Evolutionary conservation across 2,113 vertebrate genomes (phyloP).

Genomic region (Origma solitaria): DNA sequence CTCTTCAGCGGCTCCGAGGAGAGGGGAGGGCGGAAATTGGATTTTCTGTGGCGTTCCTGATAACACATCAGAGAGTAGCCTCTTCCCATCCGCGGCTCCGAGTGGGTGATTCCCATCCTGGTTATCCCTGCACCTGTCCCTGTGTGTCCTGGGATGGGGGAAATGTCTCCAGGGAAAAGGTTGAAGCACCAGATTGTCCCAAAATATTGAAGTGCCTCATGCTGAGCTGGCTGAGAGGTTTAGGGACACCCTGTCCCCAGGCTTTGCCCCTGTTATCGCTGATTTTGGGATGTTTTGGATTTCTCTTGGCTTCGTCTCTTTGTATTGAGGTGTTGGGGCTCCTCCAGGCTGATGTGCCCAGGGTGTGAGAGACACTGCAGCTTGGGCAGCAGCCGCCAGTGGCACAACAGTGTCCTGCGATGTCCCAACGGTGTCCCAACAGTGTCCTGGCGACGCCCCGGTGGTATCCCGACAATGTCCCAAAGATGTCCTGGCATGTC

Average conservation of each 20-base stretch:
- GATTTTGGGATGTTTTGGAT: background rate
- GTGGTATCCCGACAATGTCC: accelerated
- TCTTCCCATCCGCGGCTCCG: accelerated
- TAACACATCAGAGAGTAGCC: background rate
- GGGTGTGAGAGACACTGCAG: background rate
- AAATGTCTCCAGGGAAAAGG: background rate
- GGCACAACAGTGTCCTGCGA: accelerated
- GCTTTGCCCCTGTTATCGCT: accelerated
- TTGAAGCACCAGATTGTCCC: background rate
- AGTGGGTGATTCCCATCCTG: accelerated
- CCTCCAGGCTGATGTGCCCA: background rate
- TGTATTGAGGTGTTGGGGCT: accelerated
- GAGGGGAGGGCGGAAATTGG: background rate
- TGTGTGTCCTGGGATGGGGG: accelerated
- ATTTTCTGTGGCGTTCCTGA: background rate
- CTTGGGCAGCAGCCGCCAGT: background rate
- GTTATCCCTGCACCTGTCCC: accelerated
- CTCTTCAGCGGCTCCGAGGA: accelerated
- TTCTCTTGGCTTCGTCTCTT: background rate
- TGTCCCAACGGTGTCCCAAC: accelerated
- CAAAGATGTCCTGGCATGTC: too few relatives aligned
- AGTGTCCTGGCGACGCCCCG: accelerated
- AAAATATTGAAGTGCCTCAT: accelerated
- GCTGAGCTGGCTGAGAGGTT: background rate
- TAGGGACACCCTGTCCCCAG: accelerated